Evolutionary conservation across 2,888 invertebrate species (phyloP), one percentile per base, ranked within the genome.

Genomic region (Dichetophora obliterata): DNA sequence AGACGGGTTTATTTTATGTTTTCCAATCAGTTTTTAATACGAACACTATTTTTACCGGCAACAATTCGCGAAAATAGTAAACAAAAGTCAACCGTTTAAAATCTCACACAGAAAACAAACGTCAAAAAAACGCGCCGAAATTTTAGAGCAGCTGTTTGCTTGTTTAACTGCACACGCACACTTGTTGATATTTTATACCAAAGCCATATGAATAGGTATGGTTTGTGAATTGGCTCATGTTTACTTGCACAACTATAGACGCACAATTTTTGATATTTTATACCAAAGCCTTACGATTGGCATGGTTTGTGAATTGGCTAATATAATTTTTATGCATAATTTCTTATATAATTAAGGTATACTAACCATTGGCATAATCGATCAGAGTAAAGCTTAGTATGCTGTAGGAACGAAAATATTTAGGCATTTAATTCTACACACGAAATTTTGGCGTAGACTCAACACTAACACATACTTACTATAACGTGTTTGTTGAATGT

Each of bases 101-200:
- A 31, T 63, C 24, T 8, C 50, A 43, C 61, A 24, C 3, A 43
- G 48, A 77, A 77, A 68, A 31, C 65, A 77, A 68, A 31, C 65
- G 77, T 69, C 74, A 74, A 27, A 54, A 37, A 6, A 9, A 52
- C 69, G 69, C 77, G 77, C 77, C 71, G 65, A 70, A 37, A 65
- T 31, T 4, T 34, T 8, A n/a, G 6, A 48, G 54, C 77, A 74
- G 77, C 74, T 77, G 77, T 69, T 74, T 27, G 61, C 31, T 24
- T 37, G 14, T 24, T n/a, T 37, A 65, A 19, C 37, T 65, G 19
- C 9, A n/a, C 0, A 19, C 57, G 19, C 19, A 37, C 8, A 31
- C 3, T 31, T 3, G 31, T 4, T 31, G 31, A 3, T 31, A n/a
- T 31, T 31, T 31, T 31, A 31, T 31, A 31, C 31, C 31, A 31